These are phyloP conservation scores for Pinctada fucata DNA, from an alignment of 2,888 invertebrate species.

Conservation along the genomic window DNA sequence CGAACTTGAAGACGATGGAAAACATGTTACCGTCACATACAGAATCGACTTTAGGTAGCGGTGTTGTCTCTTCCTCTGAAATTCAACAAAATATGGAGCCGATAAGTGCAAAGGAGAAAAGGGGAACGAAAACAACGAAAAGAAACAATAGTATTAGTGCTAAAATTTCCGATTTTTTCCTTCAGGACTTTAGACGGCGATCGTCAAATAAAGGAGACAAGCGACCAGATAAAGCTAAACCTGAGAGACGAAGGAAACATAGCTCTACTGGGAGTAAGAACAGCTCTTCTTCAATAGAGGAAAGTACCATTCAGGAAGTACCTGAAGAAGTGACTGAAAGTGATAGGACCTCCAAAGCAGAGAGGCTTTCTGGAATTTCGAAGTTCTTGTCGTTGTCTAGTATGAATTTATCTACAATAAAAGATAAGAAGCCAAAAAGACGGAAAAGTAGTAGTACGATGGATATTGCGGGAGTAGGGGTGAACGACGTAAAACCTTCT, in stretches of 20 bases:
- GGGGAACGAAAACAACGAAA: slow-evolving; percentile 3
- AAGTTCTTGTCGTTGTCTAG: background rate
- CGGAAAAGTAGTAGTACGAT: background rate
- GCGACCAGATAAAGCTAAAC: background rate
- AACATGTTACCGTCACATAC: background rate
- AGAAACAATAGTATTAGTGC: slow-evolving; percentile 14
- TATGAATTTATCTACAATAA: background rate
- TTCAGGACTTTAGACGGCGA: slow-evolving; percentile 13
- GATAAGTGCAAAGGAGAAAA: background rate
- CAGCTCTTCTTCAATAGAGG: background rate
- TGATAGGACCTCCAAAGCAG: background rate
- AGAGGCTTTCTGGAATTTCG: background rate
- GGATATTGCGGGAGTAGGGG: background rate
- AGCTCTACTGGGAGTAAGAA: background rate
- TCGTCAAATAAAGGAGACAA: slow-evolving; percentile 6
- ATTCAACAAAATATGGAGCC: background rate
- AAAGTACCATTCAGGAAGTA: background rate
- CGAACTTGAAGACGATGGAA: background rate
- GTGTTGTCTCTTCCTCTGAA: background rate
- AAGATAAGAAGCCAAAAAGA: background rate
- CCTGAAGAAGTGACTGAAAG: background rate
- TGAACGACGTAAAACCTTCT: background rate
- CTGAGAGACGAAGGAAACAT: background rate
- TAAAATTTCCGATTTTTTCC: slow-evolving; percentile 17
- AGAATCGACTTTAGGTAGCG: background rate